These are phyloP conservation scores for Excalfactoria chinensis DNA, from an alignment of 2,113 vertebrate species.

Conservation along the genomic window DNA sequence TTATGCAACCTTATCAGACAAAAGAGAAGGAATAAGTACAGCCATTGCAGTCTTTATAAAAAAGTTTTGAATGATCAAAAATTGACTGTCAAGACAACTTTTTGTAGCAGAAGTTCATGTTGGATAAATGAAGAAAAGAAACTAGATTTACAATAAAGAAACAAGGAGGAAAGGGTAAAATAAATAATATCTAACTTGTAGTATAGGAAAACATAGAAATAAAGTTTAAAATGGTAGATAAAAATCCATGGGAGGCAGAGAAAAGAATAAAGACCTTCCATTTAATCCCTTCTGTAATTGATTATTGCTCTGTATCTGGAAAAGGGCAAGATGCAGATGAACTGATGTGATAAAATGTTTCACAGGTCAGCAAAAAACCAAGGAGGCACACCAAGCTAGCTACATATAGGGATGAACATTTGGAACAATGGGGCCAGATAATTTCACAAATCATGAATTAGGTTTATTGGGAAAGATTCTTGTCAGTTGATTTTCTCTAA, in stretches of 20 bases:
- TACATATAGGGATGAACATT: not conserved
- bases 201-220: not conserved
- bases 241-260: not conserved
- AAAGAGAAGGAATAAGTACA: not conserved
- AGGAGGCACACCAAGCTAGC: not conserved
- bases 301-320: not conserved
- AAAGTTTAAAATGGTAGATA: not conserved
- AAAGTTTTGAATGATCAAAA: not conserved
- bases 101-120: not conserved
- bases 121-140: not conserved
- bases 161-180: not conserved
- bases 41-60: not conserved
- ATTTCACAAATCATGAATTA: not conserved
- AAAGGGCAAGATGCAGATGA: not conserved
- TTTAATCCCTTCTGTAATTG: not conserved
- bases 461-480: not conserved
- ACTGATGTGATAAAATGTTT: not conserved
- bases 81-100: not conserved
- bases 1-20: not conserved
- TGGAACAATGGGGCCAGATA: not conserved
- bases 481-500: not conserved
- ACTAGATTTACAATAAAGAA: not conserved
- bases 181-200: not conserved
- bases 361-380: not conserved
- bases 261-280: not conserved